Base-by-base conservation (phyloP, 92 coral and sea anemone genomes). In the Porites evermanni region DNA sequence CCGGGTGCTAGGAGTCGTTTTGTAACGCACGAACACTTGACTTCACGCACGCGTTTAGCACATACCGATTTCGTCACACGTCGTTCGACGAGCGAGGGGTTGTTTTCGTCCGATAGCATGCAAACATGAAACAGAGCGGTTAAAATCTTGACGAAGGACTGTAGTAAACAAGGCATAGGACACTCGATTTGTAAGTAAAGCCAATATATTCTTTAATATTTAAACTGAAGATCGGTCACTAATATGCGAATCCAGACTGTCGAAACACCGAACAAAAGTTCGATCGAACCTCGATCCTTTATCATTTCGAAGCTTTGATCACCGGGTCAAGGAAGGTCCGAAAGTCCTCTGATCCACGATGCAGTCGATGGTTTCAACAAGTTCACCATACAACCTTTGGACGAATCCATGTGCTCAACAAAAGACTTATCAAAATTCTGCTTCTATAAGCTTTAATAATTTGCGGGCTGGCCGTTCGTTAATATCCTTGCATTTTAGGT, bases 151-250 rank as follows among this genome's bases (percentile, higher is more conserved):
- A 71, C 38, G 60, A 47, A 71, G 44, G 77, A 12, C 67, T 18
- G 54, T 29, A n/a, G 85, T 24, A 56, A 64, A 59, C 77, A 69
- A 12, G 24, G 54, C 24, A 53, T 12, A 2, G 60, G 78, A 78
- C 26, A 70, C 58, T 58, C 67, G 85, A 81, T n/a, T 58, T 26
- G 86, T 72, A 58, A 81, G 84, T 19, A 14, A 79, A 66, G 61
- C 78, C 59, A 71, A 47, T 32, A 47, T 32, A 70, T 70, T 81
- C 67, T 81, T 81, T 59, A 81, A 54, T 70, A 81, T 70, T 81
- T 70, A 58, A 71, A 60, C 24, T 59, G 77, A 58, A 66, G 67
- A 44, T 80, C 56, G 53, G 52, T 73, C 64, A 38, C 47, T 38
- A 38, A 38, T 70, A 56, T 47, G 52, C 77, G 21, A 63, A 8